These are phyloP conservation scores for Sylvilagus bachmani DNA, from an alignment of 2,113 vertebrate genomes.

Conservation along the genomic window DNA sequence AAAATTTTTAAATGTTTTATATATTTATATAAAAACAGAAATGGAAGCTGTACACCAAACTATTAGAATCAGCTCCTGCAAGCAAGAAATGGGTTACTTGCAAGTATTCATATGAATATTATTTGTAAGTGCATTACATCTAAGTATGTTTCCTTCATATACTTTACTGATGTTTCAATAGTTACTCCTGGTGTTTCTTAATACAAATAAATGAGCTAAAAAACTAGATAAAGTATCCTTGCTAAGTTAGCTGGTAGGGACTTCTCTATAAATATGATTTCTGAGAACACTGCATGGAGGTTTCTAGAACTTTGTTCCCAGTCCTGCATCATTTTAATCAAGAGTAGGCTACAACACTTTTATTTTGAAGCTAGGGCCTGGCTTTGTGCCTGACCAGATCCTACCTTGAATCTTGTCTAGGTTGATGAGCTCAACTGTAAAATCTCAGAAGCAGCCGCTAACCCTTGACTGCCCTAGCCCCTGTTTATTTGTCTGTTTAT, in stretches of 20 bases:
- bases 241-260: background rate
- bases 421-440: background rate
- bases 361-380: background rate
- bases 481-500: background rate
- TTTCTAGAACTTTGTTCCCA: background rate
- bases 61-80: background rate
- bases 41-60: background rate
- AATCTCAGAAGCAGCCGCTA: background rate
- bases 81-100: background rate
- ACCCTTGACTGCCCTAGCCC: background rate
- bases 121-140: background rate
- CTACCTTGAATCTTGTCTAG: background rate
- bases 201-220: conserved; percentile 25
- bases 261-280: background rate
- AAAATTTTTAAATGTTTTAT: background rate
- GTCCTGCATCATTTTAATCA: background rate
- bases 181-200: background rate
- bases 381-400: background rate
- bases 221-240: background rate
- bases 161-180: background rate
- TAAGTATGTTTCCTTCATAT: background rate
- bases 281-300: background rate
- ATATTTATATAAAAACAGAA: background rate
- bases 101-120: background rate
- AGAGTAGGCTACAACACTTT: background rate